Evolutionary conservation across 1,140 invertebrate species (phyloP).

Genomic region (Trichonephila clavata): DNA sequence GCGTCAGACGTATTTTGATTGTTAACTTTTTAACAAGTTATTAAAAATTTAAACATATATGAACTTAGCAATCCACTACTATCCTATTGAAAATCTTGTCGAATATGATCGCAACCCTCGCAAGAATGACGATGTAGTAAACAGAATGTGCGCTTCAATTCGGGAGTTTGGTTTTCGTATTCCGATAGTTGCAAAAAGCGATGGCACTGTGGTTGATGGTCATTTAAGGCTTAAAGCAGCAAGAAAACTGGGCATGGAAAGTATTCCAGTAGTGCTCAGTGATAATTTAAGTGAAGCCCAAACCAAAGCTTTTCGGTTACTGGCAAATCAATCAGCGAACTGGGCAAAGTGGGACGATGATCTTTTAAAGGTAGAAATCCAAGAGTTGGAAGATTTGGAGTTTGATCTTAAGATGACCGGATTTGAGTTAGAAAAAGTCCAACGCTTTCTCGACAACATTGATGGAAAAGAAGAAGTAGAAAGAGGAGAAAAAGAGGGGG

Average conservation of each 20-base stretch:
- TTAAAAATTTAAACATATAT: too few species aligned
- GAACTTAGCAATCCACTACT: too few species aligned
- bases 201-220: slow-evolving; percentile 57
- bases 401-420: slow-evolving; percentile 45
- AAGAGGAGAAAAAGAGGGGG: background rate
- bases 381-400: slow-evolving; percentile 46
- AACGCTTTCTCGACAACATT: slow-evolving; percentile 32
- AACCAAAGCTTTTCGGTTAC: slow-evolving; percentile 54
- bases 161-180: too few species aligned
- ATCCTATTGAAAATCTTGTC: too few species aligned
- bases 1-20: too few species aligned
- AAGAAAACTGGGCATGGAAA: slow-evolving; percentile 48
- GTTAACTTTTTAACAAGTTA: too few species aligned
- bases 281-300: slow-evolving; percentile 39
- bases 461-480: background rate
- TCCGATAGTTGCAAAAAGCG: too few species aligned
- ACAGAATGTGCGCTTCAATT: too few species aligned
- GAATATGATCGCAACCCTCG: too few species aligned
- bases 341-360: slow-evolving; percentile 52
- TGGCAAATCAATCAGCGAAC: slow-evolving; percentile 49
- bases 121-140: too few species aligned
- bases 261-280: slow-evolving; percentile 46
- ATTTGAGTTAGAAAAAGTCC: slow-evolving; percentile 51
- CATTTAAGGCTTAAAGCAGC: slow-evolving; percentile 51
- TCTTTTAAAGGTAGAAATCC: slow-evolving; percentile 47